Evolutionary conservation across 2,113 vertebrate species (phyloP).

Genomic region (Noturus placidus): DNA sequence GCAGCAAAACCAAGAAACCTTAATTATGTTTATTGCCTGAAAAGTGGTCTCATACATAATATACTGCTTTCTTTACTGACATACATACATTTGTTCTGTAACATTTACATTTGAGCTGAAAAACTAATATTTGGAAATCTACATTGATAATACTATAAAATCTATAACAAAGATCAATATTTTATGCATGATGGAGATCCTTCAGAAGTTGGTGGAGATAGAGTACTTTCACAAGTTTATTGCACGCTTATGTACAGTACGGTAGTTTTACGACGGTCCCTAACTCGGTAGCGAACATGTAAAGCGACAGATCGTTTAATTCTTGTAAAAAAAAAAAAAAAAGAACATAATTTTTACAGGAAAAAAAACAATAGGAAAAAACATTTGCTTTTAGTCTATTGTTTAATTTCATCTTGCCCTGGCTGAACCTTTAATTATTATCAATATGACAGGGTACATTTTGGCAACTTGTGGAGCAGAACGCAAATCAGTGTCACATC

Average conservation of each 20-base stretch:
- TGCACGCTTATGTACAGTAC: neutral
- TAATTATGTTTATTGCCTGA: no score
- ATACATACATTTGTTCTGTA: no score
- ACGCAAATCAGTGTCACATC: neutral
- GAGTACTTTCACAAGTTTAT: neutral
- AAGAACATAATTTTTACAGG: neutral
- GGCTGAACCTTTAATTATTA: neutral
- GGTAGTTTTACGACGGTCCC: constrained; percentile 6
- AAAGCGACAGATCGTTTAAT: neutral
- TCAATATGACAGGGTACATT: neutral
- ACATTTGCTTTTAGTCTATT: neutral
- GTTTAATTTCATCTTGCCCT: neutral
- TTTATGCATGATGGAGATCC: neutral
- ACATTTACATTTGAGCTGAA: no score
- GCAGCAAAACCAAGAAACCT: no score
- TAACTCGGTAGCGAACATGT: neutral
- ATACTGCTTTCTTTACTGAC: no score
- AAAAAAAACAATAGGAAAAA: neutral
- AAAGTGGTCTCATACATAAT: no score
- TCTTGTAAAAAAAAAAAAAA: neutral
- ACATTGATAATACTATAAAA: no score
- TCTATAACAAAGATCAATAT: no score
- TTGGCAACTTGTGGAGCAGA: neutral
- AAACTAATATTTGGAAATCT: no score
- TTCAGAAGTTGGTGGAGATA: neutral